Evolutionary conservation across 2,888 invertebrate genomes (phyloP).

Genomic region (Drosophila melanosoma): DNA sequence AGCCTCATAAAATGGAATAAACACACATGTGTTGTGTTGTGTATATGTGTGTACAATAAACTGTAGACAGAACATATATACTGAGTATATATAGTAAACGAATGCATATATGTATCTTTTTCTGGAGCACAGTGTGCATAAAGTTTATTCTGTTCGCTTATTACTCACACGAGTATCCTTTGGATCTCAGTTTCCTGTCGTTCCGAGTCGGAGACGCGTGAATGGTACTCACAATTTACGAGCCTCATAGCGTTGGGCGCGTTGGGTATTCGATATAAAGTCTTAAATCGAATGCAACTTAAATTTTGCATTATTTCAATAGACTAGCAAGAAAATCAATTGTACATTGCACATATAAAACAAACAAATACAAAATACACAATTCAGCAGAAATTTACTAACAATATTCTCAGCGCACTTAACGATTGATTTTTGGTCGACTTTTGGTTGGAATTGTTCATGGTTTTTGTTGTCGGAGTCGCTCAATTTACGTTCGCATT

Average conservation of each 20-base stretch:
- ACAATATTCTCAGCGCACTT: conserved; percentile 30
- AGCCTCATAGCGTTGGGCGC: conserved; percentile 27
- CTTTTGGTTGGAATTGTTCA: conserved; percentile 11
- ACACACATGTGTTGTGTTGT: conserved; percentile 2
- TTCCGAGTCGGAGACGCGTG: conserved; percentile 29
- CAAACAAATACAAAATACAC: conserved; percentile 15
- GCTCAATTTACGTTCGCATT: conserved; percentile 44
- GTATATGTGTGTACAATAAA: conserved; percentile 35
- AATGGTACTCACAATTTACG: conserved; percentile 55
- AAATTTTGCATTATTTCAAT: conserved; percentile 47
- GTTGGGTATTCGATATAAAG: conserved; percentile 15
- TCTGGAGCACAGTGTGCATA: conserved; percentile 44
- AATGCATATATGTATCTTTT: conserved; percentile 14
- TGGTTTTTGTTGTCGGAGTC: conserved; percentile 26
- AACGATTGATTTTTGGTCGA: conserved; percentile 65
- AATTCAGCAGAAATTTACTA: conserved; percentile 44
- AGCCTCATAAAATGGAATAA: conserved; percentile 30
- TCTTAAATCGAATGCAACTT: conserved; percentile 41
- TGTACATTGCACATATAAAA: not conserved
- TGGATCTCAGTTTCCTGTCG: conserved; percentile 45
- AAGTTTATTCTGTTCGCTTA: conserved; percentile 48
- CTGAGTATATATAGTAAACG: conserved; percentile 8
- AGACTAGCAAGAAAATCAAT: conserved; percentile 38
- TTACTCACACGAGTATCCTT: conserved; percentile 58
- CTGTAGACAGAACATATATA: conserved; percentile 14